phyloP scores from a whole-genome alignment of 2,113 vertebrate genomes.

The Cyanocitta stelleri region DNA sequence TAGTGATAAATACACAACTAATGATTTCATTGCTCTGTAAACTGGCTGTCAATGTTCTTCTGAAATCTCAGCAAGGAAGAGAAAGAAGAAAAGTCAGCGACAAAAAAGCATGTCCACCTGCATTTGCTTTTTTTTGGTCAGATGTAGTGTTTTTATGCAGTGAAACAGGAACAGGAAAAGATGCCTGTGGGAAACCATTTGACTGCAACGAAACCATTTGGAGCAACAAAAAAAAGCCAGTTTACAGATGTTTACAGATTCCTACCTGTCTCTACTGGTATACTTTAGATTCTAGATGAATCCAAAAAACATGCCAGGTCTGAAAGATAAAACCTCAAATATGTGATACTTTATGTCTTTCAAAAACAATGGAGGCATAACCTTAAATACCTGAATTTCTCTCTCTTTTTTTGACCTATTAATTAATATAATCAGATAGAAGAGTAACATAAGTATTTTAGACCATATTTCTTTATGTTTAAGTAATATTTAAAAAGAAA shows the following conservation, averaged over 20 bases:
- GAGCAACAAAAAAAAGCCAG: neutral
- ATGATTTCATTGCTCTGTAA: neutral
- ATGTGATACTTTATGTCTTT: neutral
- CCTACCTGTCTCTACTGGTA: neutral
- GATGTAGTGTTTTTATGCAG: neutral
- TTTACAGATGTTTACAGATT: neutral
- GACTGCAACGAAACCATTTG: neutral
- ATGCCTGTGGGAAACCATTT: neutral
- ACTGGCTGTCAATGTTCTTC: neutral
- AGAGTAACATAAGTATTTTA: neutral
- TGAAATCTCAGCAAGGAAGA: neutral
- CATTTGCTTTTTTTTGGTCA: neutral
- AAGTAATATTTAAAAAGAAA: neutral
- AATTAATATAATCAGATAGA: neutral
- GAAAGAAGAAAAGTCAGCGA: neutral
- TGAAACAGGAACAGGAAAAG: neutral
- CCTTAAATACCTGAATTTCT: neutral
- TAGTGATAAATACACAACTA: neutral
- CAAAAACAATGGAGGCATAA: neutral
- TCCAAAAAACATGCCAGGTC: fast-evolving
- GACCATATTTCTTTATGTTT: neutral
- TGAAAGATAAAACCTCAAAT: neutral
- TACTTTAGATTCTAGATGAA: neutral
- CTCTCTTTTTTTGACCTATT: neutral
- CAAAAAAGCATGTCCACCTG: neutral